Conservation (phyloP, 2,888 invertebrate species). For the Dione juno region DNA sequence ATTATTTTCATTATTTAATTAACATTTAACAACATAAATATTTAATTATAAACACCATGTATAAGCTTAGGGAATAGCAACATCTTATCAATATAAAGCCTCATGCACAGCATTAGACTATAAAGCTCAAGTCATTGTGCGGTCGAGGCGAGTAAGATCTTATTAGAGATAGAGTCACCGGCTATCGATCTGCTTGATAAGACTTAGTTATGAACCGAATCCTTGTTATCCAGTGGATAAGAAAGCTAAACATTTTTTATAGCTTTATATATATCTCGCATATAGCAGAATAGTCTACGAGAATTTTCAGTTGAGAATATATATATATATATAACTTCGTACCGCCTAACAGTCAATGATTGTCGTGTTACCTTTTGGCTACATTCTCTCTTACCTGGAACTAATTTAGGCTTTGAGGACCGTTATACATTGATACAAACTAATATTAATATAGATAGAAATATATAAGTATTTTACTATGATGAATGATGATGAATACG, state of each 20-base stretch:
- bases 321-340: too few relatives aligned
- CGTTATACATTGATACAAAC: too few relatives aligned
- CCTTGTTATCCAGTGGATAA: neutral
- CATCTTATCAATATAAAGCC: neutral
- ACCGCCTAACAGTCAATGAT: too few relatives aligned
- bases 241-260: constrained; percentile 1
- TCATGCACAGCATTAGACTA: constrained; percentile 35
- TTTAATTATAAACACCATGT: constrained; percentile 30
- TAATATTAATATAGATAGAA: too few relatives aligned
- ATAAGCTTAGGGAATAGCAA: constrained; percentile 1
- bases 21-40: neutral
- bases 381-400: too few relatives aligned
- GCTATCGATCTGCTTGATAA: constrained; percentile 42
- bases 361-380: too few relatives aligned
- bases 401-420: too few relatives aligned
- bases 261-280: neutral
- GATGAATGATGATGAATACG: too few relatives aligned
- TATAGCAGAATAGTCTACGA: too few relatives aligned
- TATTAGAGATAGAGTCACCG: constrained; percentile 45
- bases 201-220: constrained; percentile 30
- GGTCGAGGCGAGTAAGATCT: constrained; percentile 42
- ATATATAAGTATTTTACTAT: too few relatives aligned
- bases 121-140: constrained; percentile 41
- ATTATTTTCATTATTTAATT: too few relatives aligned
- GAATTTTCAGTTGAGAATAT: too few relatives aligned